These are phyloP conservation scores for Tenebrosternarchus preto DNA, from an alignment of 2,113 vertebrate species.

Conservation along the genomic window DNA sequence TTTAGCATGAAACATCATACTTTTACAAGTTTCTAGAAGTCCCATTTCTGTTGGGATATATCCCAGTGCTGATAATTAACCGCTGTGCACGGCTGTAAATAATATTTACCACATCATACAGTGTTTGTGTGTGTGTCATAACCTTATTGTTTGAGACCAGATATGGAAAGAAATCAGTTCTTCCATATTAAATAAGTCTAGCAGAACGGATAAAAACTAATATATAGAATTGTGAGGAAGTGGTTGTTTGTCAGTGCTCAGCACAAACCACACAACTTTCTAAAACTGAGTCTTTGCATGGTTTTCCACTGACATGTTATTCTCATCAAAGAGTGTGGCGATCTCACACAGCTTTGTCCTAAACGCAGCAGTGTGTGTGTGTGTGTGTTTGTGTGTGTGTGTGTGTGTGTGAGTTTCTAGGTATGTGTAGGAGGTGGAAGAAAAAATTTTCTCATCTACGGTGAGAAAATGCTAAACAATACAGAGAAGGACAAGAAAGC, in stretches of 20 bases:
- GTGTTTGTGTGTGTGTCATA: no score
- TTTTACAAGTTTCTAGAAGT: no score
- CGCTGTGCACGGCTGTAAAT: no score
- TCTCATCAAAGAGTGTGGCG: conserved; percentile 35
- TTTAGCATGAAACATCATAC: no score
- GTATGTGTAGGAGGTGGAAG: conserved; percentile 17
- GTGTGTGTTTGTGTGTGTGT: conserved; percentile 41
- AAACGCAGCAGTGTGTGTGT: conserved; percentile 24
- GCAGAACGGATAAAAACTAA: neutral
- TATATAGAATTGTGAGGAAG: conserved; percentile 13
- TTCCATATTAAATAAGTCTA: neutral
- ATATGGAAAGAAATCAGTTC: neutral
- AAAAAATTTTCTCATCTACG: neutral
- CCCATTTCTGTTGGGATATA: no score
- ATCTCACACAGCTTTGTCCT: conserved; percentile 12
- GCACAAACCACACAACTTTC: neutral
- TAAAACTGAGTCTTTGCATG: neutral
- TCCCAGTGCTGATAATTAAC: no score
- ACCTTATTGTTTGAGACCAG: no score
- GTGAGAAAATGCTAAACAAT: conserved; percentile 17
- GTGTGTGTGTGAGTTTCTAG: conserved; percentile 38
- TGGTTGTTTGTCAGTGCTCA: conserved; percentile 15
- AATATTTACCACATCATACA: no score
- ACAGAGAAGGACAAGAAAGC: neutral
- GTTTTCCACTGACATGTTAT: conserved; percentile 45